Conservation (phyloP, 2,797 vertebrate species). For the Spinus olivaceus region DNA sequence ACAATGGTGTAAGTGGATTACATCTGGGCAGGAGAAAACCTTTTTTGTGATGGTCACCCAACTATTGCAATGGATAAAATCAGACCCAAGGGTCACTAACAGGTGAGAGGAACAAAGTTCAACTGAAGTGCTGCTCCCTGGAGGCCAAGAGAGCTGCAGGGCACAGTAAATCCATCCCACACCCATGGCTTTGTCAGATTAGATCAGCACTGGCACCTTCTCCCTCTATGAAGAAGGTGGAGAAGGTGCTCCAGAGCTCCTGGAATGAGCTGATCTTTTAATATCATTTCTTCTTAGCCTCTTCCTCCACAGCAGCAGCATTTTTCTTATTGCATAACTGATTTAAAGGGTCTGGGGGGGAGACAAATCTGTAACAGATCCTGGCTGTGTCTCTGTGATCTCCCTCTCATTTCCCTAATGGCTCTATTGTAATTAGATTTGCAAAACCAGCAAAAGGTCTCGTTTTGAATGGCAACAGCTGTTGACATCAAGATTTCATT, state of each 20-base stretch:
- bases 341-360: constrained; percentile 45
- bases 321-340: constrained; percentile 40
- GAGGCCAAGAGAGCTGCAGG: not conserved
- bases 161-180: not conserved
- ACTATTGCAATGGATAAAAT: not conserved
- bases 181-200: not conserved
- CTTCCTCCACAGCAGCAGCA: not conserved
- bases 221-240: not conserved
- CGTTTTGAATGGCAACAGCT: constrained; percentile 82
- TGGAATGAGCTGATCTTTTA: not conserved
- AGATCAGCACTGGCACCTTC: not conserved
- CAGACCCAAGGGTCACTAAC: not conserved
- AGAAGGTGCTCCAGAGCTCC: not conserved
- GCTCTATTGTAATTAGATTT: constrained; percentile 79
- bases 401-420: constrained; percentile 76
- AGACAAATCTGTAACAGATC: constrained; percentile 50
- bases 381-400: constrained; percentile 43
- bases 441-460: constrained; percentile 80
- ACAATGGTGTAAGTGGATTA: not conserved
- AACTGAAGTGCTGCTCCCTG: not conserved
- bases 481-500: constrained; percentile 80
- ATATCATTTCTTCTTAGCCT: not conserved
- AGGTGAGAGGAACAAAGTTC: not conserved
- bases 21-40: not conserved
- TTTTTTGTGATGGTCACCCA: not conserved